Conservation (phyloP, 1,140 invertebrate genomes). For the Euwallacea fornicatus region DNA sequence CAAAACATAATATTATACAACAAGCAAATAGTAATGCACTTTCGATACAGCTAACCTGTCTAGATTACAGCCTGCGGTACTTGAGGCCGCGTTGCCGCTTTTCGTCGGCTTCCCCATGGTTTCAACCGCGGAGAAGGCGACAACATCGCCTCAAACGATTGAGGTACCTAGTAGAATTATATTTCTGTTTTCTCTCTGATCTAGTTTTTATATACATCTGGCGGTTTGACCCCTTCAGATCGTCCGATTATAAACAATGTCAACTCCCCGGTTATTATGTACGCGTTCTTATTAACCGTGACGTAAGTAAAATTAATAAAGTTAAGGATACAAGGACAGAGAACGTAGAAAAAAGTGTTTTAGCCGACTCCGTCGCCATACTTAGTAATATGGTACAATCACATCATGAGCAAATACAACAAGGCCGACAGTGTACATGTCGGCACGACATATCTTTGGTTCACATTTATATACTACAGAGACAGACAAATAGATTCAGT, state of each 20-base stretch:
- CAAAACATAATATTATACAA: conserved; percentile 46
- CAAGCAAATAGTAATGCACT: conserved; percentile 56
- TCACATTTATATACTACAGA: conserved; percentile 32
- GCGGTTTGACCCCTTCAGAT: too few species aligned
- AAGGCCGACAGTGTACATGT: conserved; percentile 23
- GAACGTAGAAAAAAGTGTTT: conserved; percentile 38
- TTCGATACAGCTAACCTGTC: conserved; percentile 55
- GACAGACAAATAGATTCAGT: conserved; percentile 14
- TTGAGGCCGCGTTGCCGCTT: conserved; percentile 21
- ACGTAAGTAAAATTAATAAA: too few species aligned
- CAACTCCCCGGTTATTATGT: too few species aligned
- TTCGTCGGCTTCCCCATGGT: not conserved
- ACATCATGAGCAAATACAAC: conserved; percentile 26
- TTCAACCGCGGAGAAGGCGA: not conserved
- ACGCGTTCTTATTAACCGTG: too few species aligned
- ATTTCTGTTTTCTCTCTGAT: conserved; percentile 42
- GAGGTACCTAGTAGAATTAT: conserved; percentile 55
- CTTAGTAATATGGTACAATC: conserved; percentile 26
- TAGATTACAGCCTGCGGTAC: conserved; percentile 56
- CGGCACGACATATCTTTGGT: conserved; percentile 36
- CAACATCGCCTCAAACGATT: conserved; percentile 43
- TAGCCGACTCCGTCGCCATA: conserved; percentile 33
- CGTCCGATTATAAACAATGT: too few species aligned
- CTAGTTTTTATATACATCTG: not conserved
- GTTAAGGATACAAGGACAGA: too few species aligned